Conservation (phyloP, 2,888 invertebrate species). For the Lamellibrachia satsuma region DNA sequence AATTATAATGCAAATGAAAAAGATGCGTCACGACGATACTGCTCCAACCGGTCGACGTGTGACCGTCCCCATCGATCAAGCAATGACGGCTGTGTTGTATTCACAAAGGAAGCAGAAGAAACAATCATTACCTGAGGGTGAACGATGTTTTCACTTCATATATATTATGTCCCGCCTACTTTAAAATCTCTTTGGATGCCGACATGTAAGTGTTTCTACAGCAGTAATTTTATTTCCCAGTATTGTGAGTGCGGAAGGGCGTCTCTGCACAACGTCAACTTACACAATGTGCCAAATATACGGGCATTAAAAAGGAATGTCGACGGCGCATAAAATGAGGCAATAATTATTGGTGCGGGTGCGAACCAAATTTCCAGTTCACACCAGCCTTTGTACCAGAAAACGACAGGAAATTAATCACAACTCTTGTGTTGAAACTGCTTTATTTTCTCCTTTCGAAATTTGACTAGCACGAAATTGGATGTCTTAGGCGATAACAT, state of each 20-base stretch:
- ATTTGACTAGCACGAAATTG: no score
- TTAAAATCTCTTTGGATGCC: neutral
- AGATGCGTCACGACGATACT: neutral
- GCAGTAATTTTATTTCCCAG: neutral
- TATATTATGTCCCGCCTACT: neutral
- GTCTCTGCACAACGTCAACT: neutral
- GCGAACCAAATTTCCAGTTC: no score
- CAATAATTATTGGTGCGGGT: no score
- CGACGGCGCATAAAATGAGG: no score
- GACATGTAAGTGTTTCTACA: neutral
- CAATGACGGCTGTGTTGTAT: neutral
- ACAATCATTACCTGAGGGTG: neutral
- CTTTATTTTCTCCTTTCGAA: no score
- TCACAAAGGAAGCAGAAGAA: neutral
- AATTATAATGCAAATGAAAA: no score
- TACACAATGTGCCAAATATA: neutral
- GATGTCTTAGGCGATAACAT: no score
- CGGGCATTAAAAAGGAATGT: no score
- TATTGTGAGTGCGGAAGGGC: neutral
- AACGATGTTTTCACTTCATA: neutral
- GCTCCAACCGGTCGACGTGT: neutral
- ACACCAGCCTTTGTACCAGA: no score
- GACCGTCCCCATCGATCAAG: no score
- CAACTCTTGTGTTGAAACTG: no score
- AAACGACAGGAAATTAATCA: no score